Evolutionary conservation across 2,888 invertebrate species (phyloP).

Genomic region (Salticus scenicus): DNA sequence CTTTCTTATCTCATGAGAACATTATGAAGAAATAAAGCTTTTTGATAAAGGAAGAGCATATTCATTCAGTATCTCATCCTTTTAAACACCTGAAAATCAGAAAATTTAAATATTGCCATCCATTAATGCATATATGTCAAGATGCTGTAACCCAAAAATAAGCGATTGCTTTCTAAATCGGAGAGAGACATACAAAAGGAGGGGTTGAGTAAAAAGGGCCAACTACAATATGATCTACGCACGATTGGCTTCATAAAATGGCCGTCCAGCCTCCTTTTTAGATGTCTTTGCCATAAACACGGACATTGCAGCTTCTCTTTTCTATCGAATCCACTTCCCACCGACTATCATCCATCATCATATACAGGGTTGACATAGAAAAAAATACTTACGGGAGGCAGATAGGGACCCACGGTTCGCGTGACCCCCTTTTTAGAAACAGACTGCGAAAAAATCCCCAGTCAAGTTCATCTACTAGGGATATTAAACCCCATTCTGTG

Average conservation of each 20-base stretch:
- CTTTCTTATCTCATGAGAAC: no score
- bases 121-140: background rate
- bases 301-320: slow-evolving; percentile 55
- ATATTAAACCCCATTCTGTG: slow-evolving; percentile 10
- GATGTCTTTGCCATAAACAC: slow-evolving; percentile 60
- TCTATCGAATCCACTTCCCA: slow-evolving; percentile 50
- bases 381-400: slow-evolving; percentile 18
- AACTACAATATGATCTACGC: slow-evolving; percentile 65
- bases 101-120: background rate
- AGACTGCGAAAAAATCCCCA: background rate
- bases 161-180: slow-evolving; percentile 9
- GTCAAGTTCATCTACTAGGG: slow-evolving; percentile 14
- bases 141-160: slow-evolving; percentile 11
- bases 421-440: slow-evolving; percentile 41
- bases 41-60: no score
- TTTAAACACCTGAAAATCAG: background rate
- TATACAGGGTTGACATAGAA: slow-evolving; percentile 29
- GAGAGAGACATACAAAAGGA: slow-evolving; percentile 13
- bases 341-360: slow-evolving; percentile 46
- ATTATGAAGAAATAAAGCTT: no score
- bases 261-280: slow-evolving; percentile 60
- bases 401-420: slow-evolving; percentile 29
- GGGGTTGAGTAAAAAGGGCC: slow-evolving; percentile 29
- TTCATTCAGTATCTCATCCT: background rate
- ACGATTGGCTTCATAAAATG: slow-evolving; percentile 57